phyloP scores from a whole-genome alignment of 1,140 invertebrate genomes.

The Thaumetopoea pityocampa region DNA sequence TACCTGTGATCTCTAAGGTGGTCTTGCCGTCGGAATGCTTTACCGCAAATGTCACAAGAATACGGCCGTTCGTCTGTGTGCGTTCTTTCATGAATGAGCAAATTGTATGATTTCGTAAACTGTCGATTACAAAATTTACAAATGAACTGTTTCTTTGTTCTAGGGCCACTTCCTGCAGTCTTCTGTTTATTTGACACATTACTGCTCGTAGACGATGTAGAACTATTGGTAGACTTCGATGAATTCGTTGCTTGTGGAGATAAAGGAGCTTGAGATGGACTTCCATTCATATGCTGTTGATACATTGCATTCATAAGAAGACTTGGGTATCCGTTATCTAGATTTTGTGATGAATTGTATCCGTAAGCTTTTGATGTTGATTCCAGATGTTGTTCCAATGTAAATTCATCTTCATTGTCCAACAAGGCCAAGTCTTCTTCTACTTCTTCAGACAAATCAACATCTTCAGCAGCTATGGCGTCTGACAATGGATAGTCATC shows the following conservation, averaged over 20 bases:
- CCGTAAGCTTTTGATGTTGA: constrained; percentile 64
- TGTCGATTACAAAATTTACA: constrained; percentile 98
- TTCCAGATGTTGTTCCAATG: constrained; percentile 72
- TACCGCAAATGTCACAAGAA: constrained; percentile 98
- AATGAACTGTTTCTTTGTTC: constrained; percentile 97
- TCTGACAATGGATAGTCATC: constrained; percentile 64
- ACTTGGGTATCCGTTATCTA: constrained; percentile 78
- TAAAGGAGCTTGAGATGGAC: constrained; percentile 57
- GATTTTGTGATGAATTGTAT: constrained; percentile 67
- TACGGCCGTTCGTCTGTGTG: constrained; percentile 99
- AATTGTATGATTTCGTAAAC: constrained; percentile 98
- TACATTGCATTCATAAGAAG: constrained; percentile 79
- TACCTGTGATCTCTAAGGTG: constrained; percentile 96
- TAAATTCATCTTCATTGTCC: constrained; percentile 77
- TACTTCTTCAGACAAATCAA: constrained; percentile 78
- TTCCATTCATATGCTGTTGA: constrained; percentile 74
- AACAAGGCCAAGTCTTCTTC: constrained; percentile 78
- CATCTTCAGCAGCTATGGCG: constrained; percentile 76
- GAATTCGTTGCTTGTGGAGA: constrained; percentile 62
- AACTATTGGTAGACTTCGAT: constrained; percentile 67
- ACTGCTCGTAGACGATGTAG: constrained; percentile 72
- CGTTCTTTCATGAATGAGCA: constrained; percentile 97
- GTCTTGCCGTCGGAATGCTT: constrained; percentile 97
- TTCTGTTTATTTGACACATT: constrained; percentile 76
- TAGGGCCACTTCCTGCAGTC: constrained; percentile 78